Evolutionary conservation across 2,888 invertebrate genomes (phyloP), one percentile per base, ranked within the genome.

Genomic region (Drosophila paramelanica): DNA sequence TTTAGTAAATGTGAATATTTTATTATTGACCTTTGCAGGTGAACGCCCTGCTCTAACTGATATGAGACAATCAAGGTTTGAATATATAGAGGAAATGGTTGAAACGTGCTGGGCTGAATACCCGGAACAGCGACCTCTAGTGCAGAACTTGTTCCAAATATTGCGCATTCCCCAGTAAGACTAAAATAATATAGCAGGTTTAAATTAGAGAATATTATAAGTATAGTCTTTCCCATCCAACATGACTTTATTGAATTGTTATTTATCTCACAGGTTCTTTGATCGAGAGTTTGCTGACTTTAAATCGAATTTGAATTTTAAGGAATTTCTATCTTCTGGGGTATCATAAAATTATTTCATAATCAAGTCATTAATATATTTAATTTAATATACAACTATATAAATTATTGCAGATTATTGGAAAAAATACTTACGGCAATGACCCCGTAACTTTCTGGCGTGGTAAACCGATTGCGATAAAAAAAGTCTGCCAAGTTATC

Each of bases 41-140:
- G 7, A 14, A 20, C 45, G 60, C 11, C 52, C 60, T 1, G 1
- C 0, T 2, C 45, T 60, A 5, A 43, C 3, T 53, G 55, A 61
- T 17, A 47, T 55, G 5, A 33, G 23, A 8, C 14, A n/a, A 13
- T 56, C 31, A 10, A 6, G n/a, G 5, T 33, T 23, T 1, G 14
- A 27, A 1, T 7, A 11, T 8, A 17, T 47, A 14, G 6, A 42
- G 1, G 2, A 8, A 38, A 11, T 53, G 10, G 20, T 60, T 31
- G 10, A n/a, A 45, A 13, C 7, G 31, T 31, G 13, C 38, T 56
- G 45, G 45, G 10, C 38, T 23, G 8, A 10, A n/a, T 3, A 46
- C 13, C 14, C 13, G 11, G 1, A 3, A 14, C 6, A 20, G 5
- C 56, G 50, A 13, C 47, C n/a, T 33, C 2, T 3, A 33, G 10